phyloP scores from a whole-genome alignment of 2,797 vertebrate genomes.

The Smutsia gigantea region DNA sequence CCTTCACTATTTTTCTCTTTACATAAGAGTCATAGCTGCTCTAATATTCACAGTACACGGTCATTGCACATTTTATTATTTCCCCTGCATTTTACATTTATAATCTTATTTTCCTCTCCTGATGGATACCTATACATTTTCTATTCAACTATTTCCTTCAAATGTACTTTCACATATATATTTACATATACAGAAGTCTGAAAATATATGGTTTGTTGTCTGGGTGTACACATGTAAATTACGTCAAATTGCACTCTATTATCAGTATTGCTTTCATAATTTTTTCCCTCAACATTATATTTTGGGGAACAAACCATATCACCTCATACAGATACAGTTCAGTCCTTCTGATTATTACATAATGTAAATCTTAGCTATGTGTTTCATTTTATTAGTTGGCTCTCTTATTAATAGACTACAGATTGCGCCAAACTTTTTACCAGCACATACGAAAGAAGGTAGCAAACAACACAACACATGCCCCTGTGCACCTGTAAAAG shows the following conservation, averaged over 20 bases:
- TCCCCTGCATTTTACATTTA: constrained; percentile 36
- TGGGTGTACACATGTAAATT: constrained; percentile 16
- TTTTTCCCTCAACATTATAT: constrained; percentile 4
- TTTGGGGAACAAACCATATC: constrained; percentile 34
- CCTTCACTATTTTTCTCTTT: constrained; percentile 14
- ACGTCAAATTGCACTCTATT: not conserved
- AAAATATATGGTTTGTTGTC: constrained; percentile 26
- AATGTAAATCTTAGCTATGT: not conserved
- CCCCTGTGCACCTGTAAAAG: not conserved
- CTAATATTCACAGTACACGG: not conserved
- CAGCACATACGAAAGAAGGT: not conserved
- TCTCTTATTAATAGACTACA: not conserved
- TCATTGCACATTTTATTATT: constrained; percentile 56
- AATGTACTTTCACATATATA: constrained; percentile 31
- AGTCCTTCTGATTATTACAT: not conserved
- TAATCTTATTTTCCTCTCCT: constrained; percentile 45
- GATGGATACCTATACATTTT: constrained; percentile 55
- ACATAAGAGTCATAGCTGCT: not conserved
- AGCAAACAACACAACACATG: not conserved
- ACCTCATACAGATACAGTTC: not conserved
- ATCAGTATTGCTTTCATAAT: constrained; percentile 32
- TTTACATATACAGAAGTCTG: not conserved
- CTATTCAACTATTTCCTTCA: constrained; percentile 52
- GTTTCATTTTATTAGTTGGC: not conserved
- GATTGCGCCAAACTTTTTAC: not conserved